Percentiles rank a stretch among this genome's conserved stretches.
phyloP scores from a whole-genome alignment of 92 coral and sea anemone genomes.

The Porites divaricata region DNA sequence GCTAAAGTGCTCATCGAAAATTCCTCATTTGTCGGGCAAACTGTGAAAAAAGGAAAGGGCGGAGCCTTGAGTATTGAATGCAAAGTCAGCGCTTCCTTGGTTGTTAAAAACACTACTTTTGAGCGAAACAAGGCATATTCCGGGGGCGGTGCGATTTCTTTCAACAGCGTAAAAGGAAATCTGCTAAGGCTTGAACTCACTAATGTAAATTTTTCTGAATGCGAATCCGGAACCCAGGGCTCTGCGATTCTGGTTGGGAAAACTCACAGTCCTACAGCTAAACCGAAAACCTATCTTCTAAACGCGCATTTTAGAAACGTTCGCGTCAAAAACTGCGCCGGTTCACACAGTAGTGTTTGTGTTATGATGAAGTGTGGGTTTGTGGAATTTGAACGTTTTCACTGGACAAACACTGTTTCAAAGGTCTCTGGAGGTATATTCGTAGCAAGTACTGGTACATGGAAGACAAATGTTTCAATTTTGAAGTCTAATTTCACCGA shows the following conservation, averaged over 20 bases:
- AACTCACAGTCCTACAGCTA: background rate
- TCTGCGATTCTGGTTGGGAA: constrained; percentile 21
- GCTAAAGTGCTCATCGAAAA: constrained; percentile 17
- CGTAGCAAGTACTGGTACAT: background rate
- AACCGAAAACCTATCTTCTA: constrained; percentile 19
- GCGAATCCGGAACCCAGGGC: constrained; percentile 14
- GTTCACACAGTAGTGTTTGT: background rate
- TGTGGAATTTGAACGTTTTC: constrained; percentile 6
- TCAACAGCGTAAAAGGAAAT: background rate
- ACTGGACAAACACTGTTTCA: background rate
- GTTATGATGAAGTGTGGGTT: constrained; percentile 15
- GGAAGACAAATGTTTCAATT: constrained; percentile 14
- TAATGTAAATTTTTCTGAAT: constrained; percentile 26
- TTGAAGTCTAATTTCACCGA: constrained; percentile 10
- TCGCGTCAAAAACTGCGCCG: constrained; percentile 5
- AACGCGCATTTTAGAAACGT: constrained; percentile 5
- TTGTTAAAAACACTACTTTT: constrained; percentile 21
- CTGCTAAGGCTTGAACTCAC: constrained; percentile 18
- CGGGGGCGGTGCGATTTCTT: constrained; percentile 47
- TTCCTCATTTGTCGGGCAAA: constrained; percentile 30
- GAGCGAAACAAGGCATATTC: constrained; percentile 18
- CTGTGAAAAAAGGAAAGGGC: constrained; percentile 12
- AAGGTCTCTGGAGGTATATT: constrained; percentile 1
- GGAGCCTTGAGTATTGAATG: constrained; percentile 30
- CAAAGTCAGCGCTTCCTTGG: background rate